Percentiles rank a stretch among this genome's conserved stretches.
Conservation (phyloP, 2,888 invertebrate genomes). For the Phlogophora meticulosa region DNA sequence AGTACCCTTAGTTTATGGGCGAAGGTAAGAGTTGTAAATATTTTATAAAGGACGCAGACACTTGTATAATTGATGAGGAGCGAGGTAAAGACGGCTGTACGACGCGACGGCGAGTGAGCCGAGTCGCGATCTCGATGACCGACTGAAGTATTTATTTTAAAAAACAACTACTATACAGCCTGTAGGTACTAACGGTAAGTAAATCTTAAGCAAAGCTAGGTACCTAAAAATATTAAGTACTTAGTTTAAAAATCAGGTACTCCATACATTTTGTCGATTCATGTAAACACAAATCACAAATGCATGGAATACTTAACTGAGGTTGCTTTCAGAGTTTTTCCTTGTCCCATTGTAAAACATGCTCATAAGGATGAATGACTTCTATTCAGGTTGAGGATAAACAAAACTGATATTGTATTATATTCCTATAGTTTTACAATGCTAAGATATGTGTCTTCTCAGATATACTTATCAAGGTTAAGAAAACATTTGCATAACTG, state of each 20-base stretch:
- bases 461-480: not conserved
- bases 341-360: too few relatives aligned
- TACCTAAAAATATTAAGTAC: not conserved
- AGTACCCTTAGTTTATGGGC: slow-evolving; percentile 73
- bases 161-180: slow-evolving; percentile 14
- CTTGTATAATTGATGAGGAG: slow-evolving; percentile 66
- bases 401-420: too few relatives aligned
- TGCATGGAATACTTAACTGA: not conserved
- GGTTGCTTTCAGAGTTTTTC: too few relatives aligned
- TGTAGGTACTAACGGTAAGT: slow-evolving; percentile 3
- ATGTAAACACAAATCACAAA: not conserved
- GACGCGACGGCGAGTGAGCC: slow-evolving; percentile 55
- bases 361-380: too few relatives aligned
- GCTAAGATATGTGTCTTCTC: not conserved
- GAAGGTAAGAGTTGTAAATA: slow-evolving; percentile 79
- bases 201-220: not conserved
- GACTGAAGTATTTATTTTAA: slow-evolving; percentile 48
- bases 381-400: too few relatives aligned
- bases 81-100: slow-evolving; percentile 68
- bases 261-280: not conserved
- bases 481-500: not conserved
- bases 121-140: slow-evolving; percentile 50
- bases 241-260: not conserved
- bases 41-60: slow-evolving; percentile 73
- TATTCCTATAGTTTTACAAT: not conserved